Evolutionary conservation across 2,113 vertebrate genomes (phyloP).

Genomic region (Chionomys nivalis): DNA sequence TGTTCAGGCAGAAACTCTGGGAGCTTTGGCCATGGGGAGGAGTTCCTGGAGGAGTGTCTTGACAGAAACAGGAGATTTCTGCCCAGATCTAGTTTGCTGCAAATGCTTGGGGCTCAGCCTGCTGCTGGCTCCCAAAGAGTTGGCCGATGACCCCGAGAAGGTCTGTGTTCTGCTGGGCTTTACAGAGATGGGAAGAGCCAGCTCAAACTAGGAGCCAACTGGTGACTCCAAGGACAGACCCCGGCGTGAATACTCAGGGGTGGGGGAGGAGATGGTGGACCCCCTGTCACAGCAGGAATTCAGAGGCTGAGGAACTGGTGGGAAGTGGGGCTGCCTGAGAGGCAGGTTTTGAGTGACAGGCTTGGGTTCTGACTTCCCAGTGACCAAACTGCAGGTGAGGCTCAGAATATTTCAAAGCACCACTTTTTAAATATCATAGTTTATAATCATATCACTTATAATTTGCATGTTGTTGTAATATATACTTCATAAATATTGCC

Average conservation of each 20-base stretch:
- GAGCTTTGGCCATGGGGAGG: not conserved
- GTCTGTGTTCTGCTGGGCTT: not conserved
- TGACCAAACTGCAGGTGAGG: not conserved
- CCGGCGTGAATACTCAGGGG: not conserved
- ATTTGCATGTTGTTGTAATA: not conserved
- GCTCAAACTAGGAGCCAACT: not conserved
- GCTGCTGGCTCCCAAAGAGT: not conserved
- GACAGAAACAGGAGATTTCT: not conserved
- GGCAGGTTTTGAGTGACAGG: not conserved
- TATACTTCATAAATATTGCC: not conserved
- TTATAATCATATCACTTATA: not conserved
- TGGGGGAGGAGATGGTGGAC: not conserved
- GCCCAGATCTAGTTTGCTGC: not conserved
- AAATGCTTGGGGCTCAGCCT: not conserved
- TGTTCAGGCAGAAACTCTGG: not conserved
- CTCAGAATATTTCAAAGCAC: conserved; percentile 1
- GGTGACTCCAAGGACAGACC: not conserved
- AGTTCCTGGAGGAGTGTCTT: not conserved
- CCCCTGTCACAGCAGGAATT: not conserved
- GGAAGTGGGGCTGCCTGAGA: not conserved
- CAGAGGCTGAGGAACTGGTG: not conserved
- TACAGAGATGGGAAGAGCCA: not conserved
- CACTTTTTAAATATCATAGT: not conserved
- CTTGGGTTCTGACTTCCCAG: not conserved
- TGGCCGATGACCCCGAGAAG: not conserved